Base-by-base conservation (phyloP, 2,797 vertebrate species). In the Enteromius afrohamiltoni region DNA sequence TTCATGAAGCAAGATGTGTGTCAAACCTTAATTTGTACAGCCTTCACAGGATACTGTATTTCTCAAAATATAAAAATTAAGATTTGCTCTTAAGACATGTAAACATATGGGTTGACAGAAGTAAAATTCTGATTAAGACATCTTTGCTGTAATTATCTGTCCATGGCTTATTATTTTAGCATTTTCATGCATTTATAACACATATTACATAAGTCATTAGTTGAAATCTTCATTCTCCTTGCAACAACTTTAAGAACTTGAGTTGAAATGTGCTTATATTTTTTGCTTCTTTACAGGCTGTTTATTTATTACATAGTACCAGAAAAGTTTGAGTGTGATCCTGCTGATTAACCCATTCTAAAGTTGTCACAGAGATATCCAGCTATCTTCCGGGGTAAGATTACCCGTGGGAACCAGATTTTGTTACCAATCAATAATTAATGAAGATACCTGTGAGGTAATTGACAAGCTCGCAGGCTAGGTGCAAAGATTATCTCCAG, bases 401-500 rank as follows among this genome's bases (percentile, higher is more conserved):
- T 80, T 26, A 70, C 31, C n/a, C 3, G 34, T 69, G 31, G 8
- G n/a, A 55, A 55, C n/a, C 49, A 70, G 49, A 40, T 42, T 53
- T 5, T 58, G 49, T 58, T 19, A 58, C 65, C 14, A 70, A 79
- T 68, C 29, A 17, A 80, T 80, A 42, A 31, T 80, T 69, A 4
- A 80, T 45, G 65, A 16, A 37, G 34, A 69, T 26, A 80, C 16
- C 47, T 79, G 47, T 79, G 45, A 68, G 9, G 64, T 68, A 79
- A 68, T 55, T 13, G 49, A 53, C 49, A 74, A 74, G 49, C 26
- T 55, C 17, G 37, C 64, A 68, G 31, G 34, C 9, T 10, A 53
- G 31, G 29, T 23, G 64, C 77, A 79, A 74, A 65, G 45, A 79
- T 79, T 79, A 68, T 53, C 47, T 68, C 11, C 60, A n/a, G 60